phyloP scores from a whole-genome alignment of 30 jellyfish, hydroid and myxozoan genomes.

The Morbakka virulenta region DNA sequence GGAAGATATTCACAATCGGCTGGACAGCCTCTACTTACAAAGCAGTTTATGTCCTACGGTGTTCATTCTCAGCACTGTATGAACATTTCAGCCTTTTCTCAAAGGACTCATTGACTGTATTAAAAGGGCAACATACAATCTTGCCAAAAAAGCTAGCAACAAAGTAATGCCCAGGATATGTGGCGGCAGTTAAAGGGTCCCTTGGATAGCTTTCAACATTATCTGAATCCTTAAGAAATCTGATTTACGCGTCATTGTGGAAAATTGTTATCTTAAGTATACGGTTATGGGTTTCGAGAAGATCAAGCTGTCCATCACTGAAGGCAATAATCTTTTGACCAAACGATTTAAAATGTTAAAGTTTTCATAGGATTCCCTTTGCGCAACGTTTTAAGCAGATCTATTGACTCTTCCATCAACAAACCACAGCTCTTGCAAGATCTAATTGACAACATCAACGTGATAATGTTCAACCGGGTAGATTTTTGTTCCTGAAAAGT shows the following conservation, averaged over 20 bases:
- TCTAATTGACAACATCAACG: not conserved
- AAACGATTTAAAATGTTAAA: not conserved
- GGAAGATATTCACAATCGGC: too few species aligned
- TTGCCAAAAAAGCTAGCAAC: not conserved
- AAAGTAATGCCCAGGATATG: too few species aligned
- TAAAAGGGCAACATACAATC: not conserved
- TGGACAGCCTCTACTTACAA: not conserved
- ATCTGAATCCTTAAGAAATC: not conserved
- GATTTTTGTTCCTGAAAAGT: too few species aligned
- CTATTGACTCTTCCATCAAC: not conserved
- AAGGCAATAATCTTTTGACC: not conserved
- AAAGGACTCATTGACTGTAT: not conserved
- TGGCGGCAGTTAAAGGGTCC: not conserved
- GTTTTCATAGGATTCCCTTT: not conserved
- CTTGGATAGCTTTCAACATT: not conserved
- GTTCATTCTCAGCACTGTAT: not conserved
- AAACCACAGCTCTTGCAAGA: not conserved
- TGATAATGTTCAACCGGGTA: not conserved
- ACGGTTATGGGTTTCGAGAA: not conserved
- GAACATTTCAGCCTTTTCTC: not conserved
- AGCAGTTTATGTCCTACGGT: not conserved
- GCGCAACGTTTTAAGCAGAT: not conserved
- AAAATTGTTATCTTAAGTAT: too few species aligned
- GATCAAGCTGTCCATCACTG: not conserved
- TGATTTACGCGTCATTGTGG: not conserved